phyloP scores from a whole-genome alignment of 2,888 invertebrate genomes.

The Tromatobia lineatoria region DNA sequence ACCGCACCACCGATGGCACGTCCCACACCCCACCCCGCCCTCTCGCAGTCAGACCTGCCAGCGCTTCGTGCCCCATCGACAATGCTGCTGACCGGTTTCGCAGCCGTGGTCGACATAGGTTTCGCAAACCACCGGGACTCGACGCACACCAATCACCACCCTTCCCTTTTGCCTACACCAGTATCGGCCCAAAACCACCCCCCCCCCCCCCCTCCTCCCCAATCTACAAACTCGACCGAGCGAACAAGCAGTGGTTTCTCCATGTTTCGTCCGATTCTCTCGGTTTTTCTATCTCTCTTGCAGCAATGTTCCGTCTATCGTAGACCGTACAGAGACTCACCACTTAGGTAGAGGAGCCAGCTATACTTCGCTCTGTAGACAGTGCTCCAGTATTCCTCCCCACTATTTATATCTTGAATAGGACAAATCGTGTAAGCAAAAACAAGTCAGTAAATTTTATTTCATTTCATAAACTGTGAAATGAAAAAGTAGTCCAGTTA shows the following conservation, averaged over 20 bases:
- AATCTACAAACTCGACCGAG: conserved; percentile 62
- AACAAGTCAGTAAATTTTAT: too few relatives aligned
- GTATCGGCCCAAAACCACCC: conserved; percentile 6
- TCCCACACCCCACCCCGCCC: conserved; percentile 41
- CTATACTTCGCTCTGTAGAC: neutral
- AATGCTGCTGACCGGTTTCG: conserved; percentile 33
- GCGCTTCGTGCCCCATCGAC: conserved; percentile 33
- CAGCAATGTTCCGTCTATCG: neutral
- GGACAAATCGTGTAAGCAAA: too few relatives aligned
- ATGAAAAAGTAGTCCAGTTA: too few relatives aligned
- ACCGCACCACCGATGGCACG: conserved; percentile 72
- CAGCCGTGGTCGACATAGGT: conserved; percentile 56
- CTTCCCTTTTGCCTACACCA: conserved; percentile 19
- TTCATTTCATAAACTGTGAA: too few relatives aligned
- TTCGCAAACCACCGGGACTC: conserved; percentile 58
- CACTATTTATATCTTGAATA: too few relatives aligned
- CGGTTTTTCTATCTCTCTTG: neutral
- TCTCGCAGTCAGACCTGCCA: neutral
- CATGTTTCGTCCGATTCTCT: neutral
- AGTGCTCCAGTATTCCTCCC: neutral
- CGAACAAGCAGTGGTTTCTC: conserved; percentile 65
- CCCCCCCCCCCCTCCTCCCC: conserved; percentile 20
- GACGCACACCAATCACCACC: conserved; percentile 32
- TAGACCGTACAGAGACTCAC: neutral
- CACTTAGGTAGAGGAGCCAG: neutral